Conservation (phyloP, 2,797 vertebrate genomes). For the Sciaenops ocellatus region DNA sequence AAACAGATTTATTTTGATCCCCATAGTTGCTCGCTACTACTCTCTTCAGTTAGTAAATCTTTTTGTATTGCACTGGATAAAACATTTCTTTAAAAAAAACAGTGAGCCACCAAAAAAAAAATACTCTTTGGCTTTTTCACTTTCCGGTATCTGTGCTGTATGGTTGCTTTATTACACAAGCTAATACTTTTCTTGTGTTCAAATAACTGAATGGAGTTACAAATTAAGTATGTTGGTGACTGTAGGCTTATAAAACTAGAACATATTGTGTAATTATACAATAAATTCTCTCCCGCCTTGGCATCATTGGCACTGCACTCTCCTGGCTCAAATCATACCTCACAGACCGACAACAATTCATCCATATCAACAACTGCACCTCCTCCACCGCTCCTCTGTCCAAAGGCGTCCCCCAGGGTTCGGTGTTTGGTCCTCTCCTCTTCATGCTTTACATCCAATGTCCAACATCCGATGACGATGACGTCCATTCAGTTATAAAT, state of each 20-base stretch:
- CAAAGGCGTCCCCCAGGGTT: too few relatives aligned
- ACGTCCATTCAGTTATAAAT: too few relatives aligned
- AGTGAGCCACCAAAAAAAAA: not conserved
- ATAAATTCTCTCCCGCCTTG: too few relatives aligned
- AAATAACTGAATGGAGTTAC: not conserved
- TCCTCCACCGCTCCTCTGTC: too few relatives aligned
- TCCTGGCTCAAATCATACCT: too few relatives aligned
- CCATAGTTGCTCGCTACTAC: not conserved
- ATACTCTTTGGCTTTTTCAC: too few relatives aligned
- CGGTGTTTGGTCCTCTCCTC: too few relatives aligned
- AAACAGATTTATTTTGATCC: not conserved
- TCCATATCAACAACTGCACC: too few relatives aligned
- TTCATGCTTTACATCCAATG: too few relatives aligned
- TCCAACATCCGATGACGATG: too few relatives aligned
- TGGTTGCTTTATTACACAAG: not conserved
- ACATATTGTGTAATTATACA: not conserved
- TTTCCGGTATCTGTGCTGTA: not conserved
- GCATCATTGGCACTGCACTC: too few relatives aligned
- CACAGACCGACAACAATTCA: too few relatives aligned
- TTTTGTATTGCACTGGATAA: not conserved
- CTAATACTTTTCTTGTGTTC: not conserved
- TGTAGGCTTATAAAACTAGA: not conserved
- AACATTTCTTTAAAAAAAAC: not conserved
- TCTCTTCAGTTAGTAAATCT: slow-evolving; percentile 1
- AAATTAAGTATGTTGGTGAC: not conserved